These are phyloP conservation scores for Callionymus lyra DNA, from an alignment of 2,113 vertebrate species.

Conservation along the genomic window DNA sequence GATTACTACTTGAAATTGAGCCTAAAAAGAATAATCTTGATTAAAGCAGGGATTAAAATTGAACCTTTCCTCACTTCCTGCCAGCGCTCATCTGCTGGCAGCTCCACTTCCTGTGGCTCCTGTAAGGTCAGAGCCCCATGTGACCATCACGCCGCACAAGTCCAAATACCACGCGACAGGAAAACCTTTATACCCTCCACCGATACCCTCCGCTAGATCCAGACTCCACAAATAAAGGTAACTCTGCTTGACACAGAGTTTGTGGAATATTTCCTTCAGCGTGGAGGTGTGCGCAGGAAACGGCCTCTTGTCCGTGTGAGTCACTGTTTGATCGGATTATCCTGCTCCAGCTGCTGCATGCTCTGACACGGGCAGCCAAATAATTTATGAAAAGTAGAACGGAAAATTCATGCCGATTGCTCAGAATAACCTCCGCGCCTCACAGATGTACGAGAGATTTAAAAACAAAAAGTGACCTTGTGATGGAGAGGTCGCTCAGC, in stretches of 20 bases:
- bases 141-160: slow-evolving; percentile 41
- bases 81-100: too few species aligned
- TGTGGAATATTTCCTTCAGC: too few species aligned
- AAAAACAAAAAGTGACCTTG: neutral
- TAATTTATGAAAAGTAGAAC: slow-evolving; percentile 16
- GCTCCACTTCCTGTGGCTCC: slow-evolving; percentile 22
- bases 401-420: slow-evolving; percentile 2
- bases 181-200: neutral
- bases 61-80: too few species aligned
- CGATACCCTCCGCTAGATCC: too few species aligned
- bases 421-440: slow-evolving; percentile 6
- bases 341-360: slow-evolving; percentile 24
- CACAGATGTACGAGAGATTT: slow-evolving; percentile 14
- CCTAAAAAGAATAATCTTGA: too few species aligned
- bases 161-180: slow-evolving; percentile 35
- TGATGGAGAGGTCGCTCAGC: too few species aligned
- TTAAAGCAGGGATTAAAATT: too few species aligned
- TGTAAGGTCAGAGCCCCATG: slow-evolving; percentile 55
- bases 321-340: slow-evolving; percentile 34
- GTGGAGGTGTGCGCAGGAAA: slow-evolving; percentile 1
- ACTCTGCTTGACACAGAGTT: too few species aligned
- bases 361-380: slow-evolving; percentile 15
- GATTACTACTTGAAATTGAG: too few species aligned
- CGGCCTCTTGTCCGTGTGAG: slow-evolving; percentile 11
- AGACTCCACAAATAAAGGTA: too few species aligned